phyloP scores from a whole-genome alignment of 2,113 vertebrate species.

The Atractosteus spatula region DNA sequence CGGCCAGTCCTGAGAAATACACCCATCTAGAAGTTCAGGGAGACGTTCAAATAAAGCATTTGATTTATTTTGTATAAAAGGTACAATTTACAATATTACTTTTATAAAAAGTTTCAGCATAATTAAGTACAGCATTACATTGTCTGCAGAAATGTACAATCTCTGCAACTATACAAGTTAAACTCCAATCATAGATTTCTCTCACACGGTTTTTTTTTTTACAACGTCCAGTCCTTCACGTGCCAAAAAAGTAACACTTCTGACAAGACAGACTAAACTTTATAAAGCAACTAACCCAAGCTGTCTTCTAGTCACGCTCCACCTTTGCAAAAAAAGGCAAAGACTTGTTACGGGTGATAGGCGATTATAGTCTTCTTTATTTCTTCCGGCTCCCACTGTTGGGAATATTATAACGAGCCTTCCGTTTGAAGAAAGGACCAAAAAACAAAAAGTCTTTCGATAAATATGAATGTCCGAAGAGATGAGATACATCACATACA shows the following conservation, averaged over 20 bases:
- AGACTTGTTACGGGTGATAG: conserved; percentile 70
- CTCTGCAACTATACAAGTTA: conserved; percentile 96
- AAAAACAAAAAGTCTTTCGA: conserved; percentile 87
- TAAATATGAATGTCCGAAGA: conserved; percentile 93
- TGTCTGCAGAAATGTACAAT: conserved; percentile 86
- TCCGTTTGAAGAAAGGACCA: conserved; percentile 91
- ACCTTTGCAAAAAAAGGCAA: conserved; percentile 89
- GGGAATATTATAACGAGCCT: conserved; percentile 89
- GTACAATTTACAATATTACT: conserved; percentile 99
- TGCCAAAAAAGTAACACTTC: conserved; percentile 78
- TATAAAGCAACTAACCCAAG: conserved; percentile 85
- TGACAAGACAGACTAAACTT: conserved; percentile 79
- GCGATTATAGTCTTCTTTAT: conserved; percentile 55
- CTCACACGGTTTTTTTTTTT: conserved; percentile 73
- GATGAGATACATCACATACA: conserved; percentile 76
- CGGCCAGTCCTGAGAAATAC: too few relatives aligned
- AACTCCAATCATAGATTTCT: conserved; percentile 87
- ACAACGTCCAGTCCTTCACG: conserved; percentile 87
- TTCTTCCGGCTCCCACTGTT: conserved; percentile 72
- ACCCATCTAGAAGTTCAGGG: conserved; percentile 8
- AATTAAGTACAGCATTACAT: conserved; percentile 98
- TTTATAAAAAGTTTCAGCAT: conserved; percentile 99
- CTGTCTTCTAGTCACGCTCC: conserved; percentile 87
- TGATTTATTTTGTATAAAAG: conserved; percentile 97
- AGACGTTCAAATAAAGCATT: conserved; percentile 81